A percentile compares a stretch with the other conserved stretches of the same genome.
Conservation (phyloP, 2,888 invertebrate genomes). For the Synergus gifuensis region DNA sequence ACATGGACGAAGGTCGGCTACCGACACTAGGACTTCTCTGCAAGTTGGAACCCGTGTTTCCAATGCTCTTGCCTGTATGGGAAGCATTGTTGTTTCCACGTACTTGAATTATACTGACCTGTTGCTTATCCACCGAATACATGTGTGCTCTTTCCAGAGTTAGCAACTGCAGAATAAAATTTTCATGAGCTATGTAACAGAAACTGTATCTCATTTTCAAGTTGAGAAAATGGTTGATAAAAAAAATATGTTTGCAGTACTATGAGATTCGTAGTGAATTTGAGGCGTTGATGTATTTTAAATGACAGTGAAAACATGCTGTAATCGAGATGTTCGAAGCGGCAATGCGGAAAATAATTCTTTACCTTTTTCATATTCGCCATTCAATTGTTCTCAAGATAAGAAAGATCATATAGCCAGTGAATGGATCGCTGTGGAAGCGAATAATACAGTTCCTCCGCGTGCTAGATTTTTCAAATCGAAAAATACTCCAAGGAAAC, state of each 20-base stretch:
- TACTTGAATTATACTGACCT: slow-evolving; percentile 85
- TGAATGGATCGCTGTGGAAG: slow-evolving; percentile 14
- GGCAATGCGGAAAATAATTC: slow-evolving; percentile 37
- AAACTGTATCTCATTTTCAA: not conserved
- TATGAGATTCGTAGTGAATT: not conserved
- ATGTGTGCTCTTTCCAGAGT: slow-evolving; percentile 85
- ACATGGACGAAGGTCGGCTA: slow-evolving; percentile 74
- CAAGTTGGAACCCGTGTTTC: slow-evolving; percentile 74
- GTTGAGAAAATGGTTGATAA: slow-evolving; percentile 18
- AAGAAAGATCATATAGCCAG: slow-evolving; percentile 39
- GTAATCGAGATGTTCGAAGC: slow-evolving; percentile 40
- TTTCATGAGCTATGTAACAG: slow-evolving; percentile 4
- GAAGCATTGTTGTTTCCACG: slow-evolving; percentile 71
- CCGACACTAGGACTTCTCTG: slow-evolving; percentile 77
- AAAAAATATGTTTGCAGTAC: slow-evolving; percentile 1
- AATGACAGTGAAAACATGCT: slow-evolving; percentile 39
- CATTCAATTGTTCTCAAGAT: slow-evolving; percentile 32
- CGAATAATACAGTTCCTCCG: slow-evolving; percentile 16
- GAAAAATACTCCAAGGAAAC: slow-evolving; percentile 34
- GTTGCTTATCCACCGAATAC: slow-evolving; percentile 87
- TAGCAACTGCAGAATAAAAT: slow-evolving; percentile 66
- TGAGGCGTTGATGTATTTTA: not conserved
- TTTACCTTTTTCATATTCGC: slow-evolving; percentile 38
- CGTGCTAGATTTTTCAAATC: slow-evolving; percentile 36
- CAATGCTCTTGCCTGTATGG: slow-evolving; percentile 67